Conservation (phyloP, 2,888 invertebrate species). For the Meiosimyza decipiens region DNA sequence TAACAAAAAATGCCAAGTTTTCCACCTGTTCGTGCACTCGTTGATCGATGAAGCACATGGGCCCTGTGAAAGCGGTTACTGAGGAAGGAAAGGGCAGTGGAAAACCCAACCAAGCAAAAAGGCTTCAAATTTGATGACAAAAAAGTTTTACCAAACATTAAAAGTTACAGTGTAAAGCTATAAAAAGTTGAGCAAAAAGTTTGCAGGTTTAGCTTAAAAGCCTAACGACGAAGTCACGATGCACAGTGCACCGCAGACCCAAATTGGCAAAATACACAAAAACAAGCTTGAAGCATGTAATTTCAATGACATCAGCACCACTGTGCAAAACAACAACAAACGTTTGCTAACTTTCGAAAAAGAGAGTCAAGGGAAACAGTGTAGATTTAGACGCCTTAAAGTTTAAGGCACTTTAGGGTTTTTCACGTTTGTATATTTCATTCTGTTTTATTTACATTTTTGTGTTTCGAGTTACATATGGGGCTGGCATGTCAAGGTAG, state of each 20-base stretch:
- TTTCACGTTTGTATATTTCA: too few relatives aligned
- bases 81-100: background rate
- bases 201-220: conserved; percentile 1
- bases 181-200: conserved; percentile 7
- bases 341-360: too few relatives aligned
- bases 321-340: too few relatives aligned
- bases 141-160: conserved; percentile 17
- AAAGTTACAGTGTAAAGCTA: background rate
- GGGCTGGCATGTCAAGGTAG: conserved; percentile 39
- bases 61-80: too few relatives aligned
- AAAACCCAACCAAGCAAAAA: background rate
- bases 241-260: too few relatives aligned
- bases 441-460: too few relatives aligned
- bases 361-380: too few relatives aligned
- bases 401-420: conserved; percentile 12
- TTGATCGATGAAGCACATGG: background rate
- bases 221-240: background rate
- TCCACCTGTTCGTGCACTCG: background rate
- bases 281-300: background rate
- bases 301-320: too few relatives aligned
- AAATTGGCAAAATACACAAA: background rate
- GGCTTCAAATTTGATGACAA: conserved; percentile 3
- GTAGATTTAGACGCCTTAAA: background rate
- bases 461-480: conserved; percentile 35
- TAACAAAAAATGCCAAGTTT: background rate